Percentiles rank a stretch among this genome's conserved stretches.
Evolutionary conservation across 2,113 vertebrate species (phyloP).

Genomic region (Poeciliopsis prolifica): DNA sequence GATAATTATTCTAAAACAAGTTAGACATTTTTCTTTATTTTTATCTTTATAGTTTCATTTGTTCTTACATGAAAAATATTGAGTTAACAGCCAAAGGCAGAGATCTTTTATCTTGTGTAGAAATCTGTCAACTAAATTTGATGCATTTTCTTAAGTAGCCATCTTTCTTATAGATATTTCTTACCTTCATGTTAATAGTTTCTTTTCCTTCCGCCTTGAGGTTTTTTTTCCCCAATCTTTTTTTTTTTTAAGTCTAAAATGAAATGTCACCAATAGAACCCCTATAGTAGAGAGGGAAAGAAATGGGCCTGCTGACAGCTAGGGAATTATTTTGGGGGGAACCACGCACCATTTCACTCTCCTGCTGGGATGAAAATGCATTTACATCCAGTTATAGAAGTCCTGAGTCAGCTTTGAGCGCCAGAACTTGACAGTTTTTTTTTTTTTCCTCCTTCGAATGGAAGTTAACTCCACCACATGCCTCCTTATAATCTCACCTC

Average conservation of each 20-base stretch:
- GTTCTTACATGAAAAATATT: too few species aligned
- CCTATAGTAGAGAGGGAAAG: conserved; percentile 21
- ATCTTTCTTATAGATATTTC: background rate
- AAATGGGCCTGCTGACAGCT: conserved; percentile 52
- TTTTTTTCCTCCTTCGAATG: background rate
- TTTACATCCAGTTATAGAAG: conserved; percentile 65
- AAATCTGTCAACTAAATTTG: background rate
- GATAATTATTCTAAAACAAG: too few species aligned
- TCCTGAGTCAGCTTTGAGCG: conserved; percentile 53
- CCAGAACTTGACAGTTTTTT: conserved; percentile 38
- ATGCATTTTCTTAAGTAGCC: background rate
- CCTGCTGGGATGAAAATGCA: conserved; percentile 60
- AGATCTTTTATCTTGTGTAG: too few species aligned
- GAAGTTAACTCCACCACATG: background rate
- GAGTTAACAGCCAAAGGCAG: too few species aligned
- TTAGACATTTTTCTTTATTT: too few species aligned
- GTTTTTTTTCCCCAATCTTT: background rate
- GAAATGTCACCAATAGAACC: conserved; percentile 37
- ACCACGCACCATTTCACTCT: conserved; percentile 35
- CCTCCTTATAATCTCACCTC: conserved; percentile 5
- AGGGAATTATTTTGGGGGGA: conserved; percentile 57
- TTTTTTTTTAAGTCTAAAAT: conserved; percentile 41
- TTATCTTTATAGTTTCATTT: too few species aligned
- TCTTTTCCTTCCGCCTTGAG: background rate
- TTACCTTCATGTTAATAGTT: background rate